Conservation (phyloP, 2,888 invertebrate genomes). For the Amblyjoppa proteus region DNA sequence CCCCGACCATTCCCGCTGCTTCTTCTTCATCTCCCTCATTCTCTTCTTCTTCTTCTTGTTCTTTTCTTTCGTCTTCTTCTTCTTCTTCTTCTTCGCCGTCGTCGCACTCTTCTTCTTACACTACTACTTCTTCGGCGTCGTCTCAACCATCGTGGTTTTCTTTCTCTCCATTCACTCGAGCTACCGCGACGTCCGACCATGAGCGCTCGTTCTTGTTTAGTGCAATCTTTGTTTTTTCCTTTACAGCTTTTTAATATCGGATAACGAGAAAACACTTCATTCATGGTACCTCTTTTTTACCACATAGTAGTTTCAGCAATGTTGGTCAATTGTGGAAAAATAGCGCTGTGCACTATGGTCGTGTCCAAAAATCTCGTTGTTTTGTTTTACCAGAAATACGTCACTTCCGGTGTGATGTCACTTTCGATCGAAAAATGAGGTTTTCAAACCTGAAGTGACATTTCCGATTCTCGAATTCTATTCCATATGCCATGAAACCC, state of each 20-base stretch:
- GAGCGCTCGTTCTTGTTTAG: slow-evolving; percentile 55
- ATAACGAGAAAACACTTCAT: slow-evolving; percentile 15
- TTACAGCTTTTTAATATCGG: background rate
- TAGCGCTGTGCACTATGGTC: too few species aligned
- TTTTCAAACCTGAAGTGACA: too few species aligned
- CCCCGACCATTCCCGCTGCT: slow-evolving; percentile 55
- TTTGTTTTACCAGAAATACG: too few species aligned
- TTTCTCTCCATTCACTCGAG: slow-evolving; percentile 72
- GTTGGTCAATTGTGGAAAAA: background rate
- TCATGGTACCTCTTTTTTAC: background rate
- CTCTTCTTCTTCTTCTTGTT: slow-evolving; percentile 61
- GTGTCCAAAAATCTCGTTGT: too few species aligned
- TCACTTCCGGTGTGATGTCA: too few species aligned
- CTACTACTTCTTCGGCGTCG: background rate
- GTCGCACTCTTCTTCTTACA: slow-evolving; percentile 7
- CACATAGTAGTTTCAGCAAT: background rate
- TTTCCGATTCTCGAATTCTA: too few species aligned
- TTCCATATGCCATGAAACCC: too few species aligned
- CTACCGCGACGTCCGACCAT: slow-evolving; percentile 1
- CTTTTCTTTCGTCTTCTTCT: slow-evolving; percentile 57
- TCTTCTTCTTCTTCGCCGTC: slow-evolving; percentile 59
- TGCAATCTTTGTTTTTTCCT: slow-evolving; percentile 14
- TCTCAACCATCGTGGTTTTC: slow-evolving; percentile 53
- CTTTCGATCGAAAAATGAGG: too few species aligned
- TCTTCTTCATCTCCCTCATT: slow-evolving; percentile 56